Evolutionary conservation across 2,113 vertebrate genomes (phyloP).

Genomic region (Rostratula benghalensis): DNA sequence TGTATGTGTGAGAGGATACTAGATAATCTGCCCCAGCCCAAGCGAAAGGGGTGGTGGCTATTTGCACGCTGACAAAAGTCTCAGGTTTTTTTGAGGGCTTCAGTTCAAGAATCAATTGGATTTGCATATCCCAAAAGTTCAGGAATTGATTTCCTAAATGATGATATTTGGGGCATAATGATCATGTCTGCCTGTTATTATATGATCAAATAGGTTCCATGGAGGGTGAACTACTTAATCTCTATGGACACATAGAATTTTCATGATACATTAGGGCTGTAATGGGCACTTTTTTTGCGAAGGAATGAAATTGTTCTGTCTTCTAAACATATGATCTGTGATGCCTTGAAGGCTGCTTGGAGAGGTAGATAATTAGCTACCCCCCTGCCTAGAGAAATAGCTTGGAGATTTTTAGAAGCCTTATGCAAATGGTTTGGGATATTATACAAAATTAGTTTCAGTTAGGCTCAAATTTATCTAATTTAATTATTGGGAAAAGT

Average conservation of each 20-base stretch:
- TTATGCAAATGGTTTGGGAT: slow-evolving; percentile 74
- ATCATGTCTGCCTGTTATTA: slow-evolving; percentile 66
- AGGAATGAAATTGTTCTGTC: slow-evolving; percentile 63
- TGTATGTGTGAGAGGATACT: neutral
- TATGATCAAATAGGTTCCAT: slow-evolving; percentile 61
- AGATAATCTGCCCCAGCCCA: neutral
- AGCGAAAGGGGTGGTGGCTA: neutral
- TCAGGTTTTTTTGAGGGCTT: slow-evolving; percentile 54
- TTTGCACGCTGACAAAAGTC: slow-evolving; percentile 16
- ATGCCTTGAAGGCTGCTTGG: slow-evolving; percentile 70
- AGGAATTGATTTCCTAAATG: slow-evolving; percentile 75
- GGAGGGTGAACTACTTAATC: slow-evolving; percentile 65
- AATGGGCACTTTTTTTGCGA: slow-evolving; percentile 44
- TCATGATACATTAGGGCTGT: slow-evolving; percentile 57
- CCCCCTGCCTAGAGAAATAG: slow-evolving; percentile 76
- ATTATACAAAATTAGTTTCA: slow-evolving; percentile 77
- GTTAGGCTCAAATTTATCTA: slow-evolving; percentile 77
- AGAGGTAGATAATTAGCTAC: slow-evolving; percentile 78
- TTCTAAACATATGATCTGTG: slow-evolving; percentile 67
- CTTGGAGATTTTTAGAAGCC: slow-evolving; percentile 69
- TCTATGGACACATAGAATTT: slow-evolving; percentile 66
- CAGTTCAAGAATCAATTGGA: slow-evolving; percentile 70
- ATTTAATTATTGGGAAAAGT: slow-evolving; percentile 76
- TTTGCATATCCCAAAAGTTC: slow-evolving; percentile 74
- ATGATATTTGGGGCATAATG: slow-evolving; percentile 68